Evolutionary conservation across 2,113 vertebrate genomes (phyloP).

Genomic region (Rhabdornis inornatus): DNA sequence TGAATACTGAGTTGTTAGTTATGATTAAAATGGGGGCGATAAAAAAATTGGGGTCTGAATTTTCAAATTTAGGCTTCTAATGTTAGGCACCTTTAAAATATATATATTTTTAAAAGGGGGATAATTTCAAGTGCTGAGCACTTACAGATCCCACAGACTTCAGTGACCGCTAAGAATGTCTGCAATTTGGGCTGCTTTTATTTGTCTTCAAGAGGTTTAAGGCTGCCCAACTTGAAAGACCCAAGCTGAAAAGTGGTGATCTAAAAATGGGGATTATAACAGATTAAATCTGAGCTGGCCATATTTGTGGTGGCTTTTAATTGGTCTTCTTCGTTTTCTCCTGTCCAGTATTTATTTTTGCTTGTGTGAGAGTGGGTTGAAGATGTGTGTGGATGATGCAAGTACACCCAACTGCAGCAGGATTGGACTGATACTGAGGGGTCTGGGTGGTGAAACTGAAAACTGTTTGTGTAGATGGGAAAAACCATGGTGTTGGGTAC

Average conservation of each 20-base stretch:
- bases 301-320: constrained; percentile 17
- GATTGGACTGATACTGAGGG: neutral
- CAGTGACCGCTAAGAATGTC: accelerated
- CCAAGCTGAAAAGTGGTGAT: neutral
- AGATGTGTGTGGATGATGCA: neutral
- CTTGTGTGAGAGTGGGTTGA: neutral
- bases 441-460: neutral
- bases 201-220: neutral
- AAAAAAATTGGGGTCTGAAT: constrained; percentile 37
- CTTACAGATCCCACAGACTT: neutral
- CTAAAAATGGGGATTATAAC: neutral
- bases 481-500: neutral
- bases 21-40: neutral
- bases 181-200: neutral
- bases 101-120: constrained; percentile 19
- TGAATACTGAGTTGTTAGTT: neutral
- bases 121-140: constrained; percentile 25
- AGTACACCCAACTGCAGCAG: neutral
- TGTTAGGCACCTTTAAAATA: constrained; percentile 10
- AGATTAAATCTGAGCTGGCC: constrained; percentile 11
- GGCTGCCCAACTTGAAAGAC: neutral
- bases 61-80: constrained; percentile 24
- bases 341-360: constrained; percentile 17
- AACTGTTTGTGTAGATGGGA: neutral
- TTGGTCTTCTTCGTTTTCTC: neutral